Evolutionary conservation across 2,888 invertebrate genomes (phyloP), one percentile per base, ranked within the genome.

Genomic region (Oligia strigilis): DNA sequence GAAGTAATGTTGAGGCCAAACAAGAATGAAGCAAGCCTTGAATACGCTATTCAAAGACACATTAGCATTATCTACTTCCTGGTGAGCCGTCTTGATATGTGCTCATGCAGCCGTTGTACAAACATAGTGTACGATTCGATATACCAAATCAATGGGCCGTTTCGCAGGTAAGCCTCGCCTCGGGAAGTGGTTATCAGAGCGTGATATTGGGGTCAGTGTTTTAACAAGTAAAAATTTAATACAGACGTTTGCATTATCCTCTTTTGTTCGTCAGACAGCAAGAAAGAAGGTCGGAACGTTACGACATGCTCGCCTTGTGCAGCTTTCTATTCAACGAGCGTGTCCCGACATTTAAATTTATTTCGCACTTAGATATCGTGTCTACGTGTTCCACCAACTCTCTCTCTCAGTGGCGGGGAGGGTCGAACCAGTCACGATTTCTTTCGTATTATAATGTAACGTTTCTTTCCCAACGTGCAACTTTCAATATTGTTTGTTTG

Each of bases 311-410:
- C 93, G 96, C 96, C 96, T 96, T 96, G 96, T 94, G 89, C 95
- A 95, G 96, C 97, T 97, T 97, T 97, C 97, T 97, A 97, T 95
- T 96, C 93, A 90, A 93, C 93, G 91, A 95, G 94, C 96, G 94
- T 95, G 97, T 96, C 95, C 95, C 95, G 96, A 95, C 96, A 96
- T 96, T 96, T 96, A 95, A 96, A 97, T 96, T 94, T 95, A 95
- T 95, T 96, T 96, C 91, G 93, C 95, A 95, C 96, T 95, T 94
- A 95, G 95, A 94, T 94, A 95, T 94, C 93, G 94, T 92, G 92
- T 92, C 92, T 91, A 88, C 91, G 90, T 92, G 93, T 91, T 91
- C 88, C 91, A 93, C 91, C 93, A 92, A 95, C 96, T 95, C 96
- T 96, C 82, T 82, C 96, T 95, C 95, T 95, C 92, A 85, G 92